These are phyloP conservation scores for Actinia equina DNA, from an alignment of 64 coral and sea anemone genomes.

Conservation along the genomic window DNA sequence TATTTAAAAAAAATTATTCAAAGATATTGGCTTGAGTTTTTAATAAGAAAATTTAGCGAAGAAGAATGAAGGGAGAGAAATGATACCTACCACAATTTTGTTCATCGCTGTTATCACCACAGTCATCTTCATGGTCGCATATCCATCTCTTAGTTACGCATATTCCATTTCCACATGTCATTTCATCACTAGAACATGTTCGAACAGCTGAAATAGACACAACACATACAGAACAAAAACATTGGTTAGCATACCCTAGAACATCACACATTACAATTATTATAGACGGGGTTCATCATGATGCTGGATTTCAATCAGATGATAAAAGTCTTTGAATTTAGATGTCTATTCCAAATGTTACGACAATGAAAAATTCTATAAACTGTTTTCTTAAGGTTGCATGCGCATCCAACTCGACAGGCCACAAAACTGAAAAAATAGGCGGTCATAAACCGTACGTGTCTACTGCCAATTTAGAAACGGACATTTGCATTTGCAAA, in stretches of 20 bases:
- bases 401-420: too few relatives aligned
- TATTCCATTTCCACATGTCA: conserved; percentile 49
- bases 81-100: conserved; percentile 64
- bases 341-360: too few relatives aligned
- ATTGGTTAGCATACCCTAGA: background rate
- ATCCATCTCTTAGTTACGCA: conserved; percentile 23
- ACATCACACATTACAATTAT: too few relatives aligned
- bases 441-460: too few relatives aligned
- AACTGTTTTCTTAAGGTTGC: too few relatives aligned
- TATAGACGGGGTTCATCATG: too few relatives aligned
- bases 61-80: background rate
- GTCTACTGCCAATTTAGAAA: too few relatives aligned
- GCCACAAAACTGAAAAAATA: too few relatives aligned
- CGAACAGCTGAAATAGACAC: background rate
- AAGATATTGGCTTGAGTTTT: background rate
- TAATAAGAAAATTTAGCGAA: background rate
- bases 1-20: too few relatives aligned
- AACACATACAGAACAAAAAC: background rate
- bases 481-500: too few relatives aligned
- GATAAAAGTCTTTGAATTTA: background rate
- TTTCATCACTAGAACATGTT: conserved; percentile 18
- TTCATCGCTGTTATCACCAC: conserved; percentile 19
- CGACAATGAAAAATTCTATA: too few relatives aligned
- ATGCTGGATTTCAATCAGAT: background rate
- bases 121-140: conserved; percentile 38